These are phyloP conservation scores for Nemurella pictetii DNA, from an alignment of 2,888 invertebrate species.

Conservation along the genomic window DNA sequence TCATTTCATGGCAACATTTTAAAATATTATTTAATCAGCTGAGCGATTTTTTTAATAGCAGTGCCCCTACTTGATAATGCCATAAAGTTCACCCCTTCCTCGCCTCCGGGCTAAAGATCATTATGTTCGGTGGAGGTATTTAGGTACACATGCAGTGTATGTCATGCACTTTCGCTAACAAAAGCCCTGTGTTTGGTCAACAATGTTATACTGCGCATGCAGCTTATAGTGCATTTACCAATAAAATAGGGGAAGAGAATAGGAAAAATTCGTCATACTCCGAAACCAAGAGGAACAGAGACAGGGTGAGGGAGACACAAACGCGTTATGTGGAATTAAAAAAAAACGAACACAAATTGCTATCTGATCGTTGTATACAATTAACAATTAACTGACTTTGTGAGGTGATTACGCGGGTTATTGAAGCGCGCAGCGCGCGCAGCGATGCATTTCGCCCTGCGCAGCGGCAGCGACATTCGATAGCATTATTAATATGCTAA, in stretches of 20 bases:
- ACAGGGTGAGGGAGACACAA: no score
- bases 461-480: not conserved
- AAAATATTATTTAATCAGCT: slow-evolving; percentile 24
- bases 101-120: slow-evolving; percentile 22
- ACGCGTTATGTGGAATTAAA: not conserved
- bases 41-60: not conserved
- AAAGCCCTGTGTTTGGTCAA: not conserved
- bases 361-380: slow-evolving; percentile 24
- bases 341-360: slow-evolving; percentile 24
- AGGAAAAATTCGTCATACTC: slow-evolving; percentile 6
- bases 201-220: not conserved
- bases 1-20: slow-evolving; percentile 13
- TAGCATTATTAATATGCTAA: slow-evolving; percentile 21
- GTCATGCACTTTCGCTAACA: not conserved
- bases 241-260: not conserved
- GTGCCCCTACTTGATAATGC: not conserved
- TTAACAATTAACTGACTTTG: slow-evolving; percentile 15
- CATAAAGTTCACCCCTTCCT: slow-evolving; percentile 3
- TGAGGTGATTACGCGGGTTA: slow-evolving; percentile 11
- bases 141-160: not conserved
- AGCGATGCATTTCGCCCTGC: not conserved
- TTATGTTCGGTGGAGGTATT: not conserved
- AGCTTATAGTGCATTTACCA: not conserved
- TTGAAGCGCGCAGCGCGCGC: not conserved
- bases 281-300: no score